These are phyloP conservation scores for Sebastolobus altivelis DNA, from an alignment of 2,797 vertebrate species.

Conservation along the genomic window DNA sequence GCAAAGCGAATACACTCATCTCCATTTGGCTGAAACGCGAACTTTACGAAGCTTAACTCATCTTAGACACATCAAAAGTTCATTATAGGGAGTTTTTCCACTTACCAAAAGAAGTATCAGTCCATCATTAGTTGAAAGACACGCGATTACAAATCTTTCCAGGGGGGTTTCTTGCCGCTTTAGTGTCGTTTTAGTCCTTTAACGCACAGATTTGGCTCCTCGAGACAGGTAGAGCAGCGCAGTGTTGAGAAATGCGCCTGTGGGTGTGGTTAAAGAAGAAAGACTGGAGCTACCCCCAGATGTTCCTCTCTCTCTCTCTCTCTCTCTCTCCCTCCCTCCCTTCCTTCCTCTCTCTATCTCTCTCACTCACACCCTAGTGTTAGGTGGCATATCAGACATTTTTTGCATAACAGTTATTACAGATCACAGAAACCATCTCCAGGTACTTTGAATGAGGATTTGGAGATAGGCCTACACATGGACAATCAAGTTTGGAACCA, in stretches of 20 bases:
- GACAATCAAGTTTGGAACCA: neutral
- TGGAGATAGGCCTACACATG: neutral
- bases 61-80: neutral
- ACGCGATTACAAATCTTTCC: rapidly evolving
- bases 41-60: neutral
- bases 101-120: slow-evolving; percentile 63
- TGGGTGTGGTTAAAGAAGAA: slow-evolving; percentile 77
- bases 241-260: slow-evolving; percentile 55
- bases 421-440: neutral
- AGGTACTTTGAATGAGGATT: neutral
- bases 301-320: slow-evolving; percentile 22
- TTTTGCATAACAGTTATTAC: neutral
- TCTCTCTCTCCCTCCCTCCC: neutral
- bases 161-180: neutral
- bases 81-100: neutral
- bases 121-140: slow-evolving; percentile 37
- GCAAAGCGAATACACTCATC: neutral
- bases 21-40: slow-evolving; percentile 1
- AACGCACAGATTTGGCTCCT: slow-evolving; percentile 19
- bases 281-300: slow-evolving; percentile 44
- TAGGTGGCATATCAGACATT: slow-evolving; percentile 1
- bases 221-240: slow-evolving; percentile 64
- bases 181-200: slow-evolving; percentile 14
- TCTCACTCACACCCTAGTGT: slow-evolving; percentile 1
- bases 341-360: neutral